A percentile compares a stretch with the other conserved stretches of the same genome.
phyloP scores from a whole-genome alignment of 2,888 invertebrate species.

The Anoncus sp. region DNA sequence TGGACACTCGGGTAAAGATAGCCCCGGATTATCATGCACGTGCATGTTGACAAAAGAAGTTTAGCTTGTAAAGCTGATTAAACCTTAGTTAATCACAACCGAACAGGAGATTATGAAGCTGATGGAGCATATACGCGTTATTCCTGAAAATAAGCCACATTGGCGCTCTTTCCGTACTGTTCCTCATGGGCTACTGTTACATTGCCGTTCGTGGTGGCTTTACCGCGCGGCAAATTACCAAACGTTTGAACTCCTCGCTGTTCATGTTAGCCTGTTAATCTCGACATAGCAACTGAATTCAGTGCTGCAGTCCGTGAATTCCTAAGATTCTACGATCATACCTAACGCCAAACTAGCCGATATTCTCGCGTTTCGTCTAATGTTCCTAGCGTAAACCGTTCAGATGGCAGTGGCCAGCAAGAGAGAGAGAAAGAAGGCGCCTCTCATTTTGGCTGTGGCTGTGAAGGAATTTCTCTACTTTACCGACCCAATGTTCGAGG shows the following conservation, averaged over 20 bases:
- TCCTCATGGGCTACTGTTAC: conserved; percentile 68
- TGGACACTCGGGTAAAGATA: conserved; percentile 72
- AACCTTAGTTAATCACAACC: conserved; percentile 82
- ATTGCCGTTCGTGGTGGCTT: conserved; percentile 75
- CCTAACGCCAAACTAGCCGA: conserved; percentile 65
- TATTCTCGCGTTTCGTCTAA: conserved; percentile 56
- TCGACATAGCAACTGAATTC: conserved; percentile 81
- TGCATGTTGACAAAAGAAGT: conserved; percentile 82
- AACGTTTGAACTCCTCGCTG: conserved; percentile 48
- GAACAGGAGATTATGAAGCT: conserved; percentile 73
- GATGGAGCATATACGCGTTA: too few species aligned
- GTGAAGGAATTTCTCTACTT: conserved; percentile 1
- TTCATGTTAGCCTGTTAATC: conserved; percentile 66
- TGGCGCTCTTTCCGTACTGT: neutral
- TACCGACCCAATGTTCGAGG: conserved; percentile 7
- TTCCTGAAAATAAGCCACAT: neutral
- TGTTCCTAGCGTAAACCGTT: conserved; percentile 58
- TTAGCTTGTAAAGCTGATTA: conserved; percentile 83
- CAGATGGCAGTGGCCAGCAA: conserved; percentile 36
- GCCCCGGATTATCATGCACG: conserved; percentile 81
- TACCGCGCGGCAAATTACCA: conserved; percentile 79
- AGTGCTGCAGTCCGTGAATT: conserved; percentile 80
- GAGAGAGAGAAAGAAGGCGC: neutral
- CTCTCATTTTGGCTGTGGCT: neutral
- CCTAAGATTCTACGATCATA: conserved; percentile 77